phyloP scores from a whole-genome alignment of 2,888 invertebrate species.

The Camponotus fellah region DNA sequence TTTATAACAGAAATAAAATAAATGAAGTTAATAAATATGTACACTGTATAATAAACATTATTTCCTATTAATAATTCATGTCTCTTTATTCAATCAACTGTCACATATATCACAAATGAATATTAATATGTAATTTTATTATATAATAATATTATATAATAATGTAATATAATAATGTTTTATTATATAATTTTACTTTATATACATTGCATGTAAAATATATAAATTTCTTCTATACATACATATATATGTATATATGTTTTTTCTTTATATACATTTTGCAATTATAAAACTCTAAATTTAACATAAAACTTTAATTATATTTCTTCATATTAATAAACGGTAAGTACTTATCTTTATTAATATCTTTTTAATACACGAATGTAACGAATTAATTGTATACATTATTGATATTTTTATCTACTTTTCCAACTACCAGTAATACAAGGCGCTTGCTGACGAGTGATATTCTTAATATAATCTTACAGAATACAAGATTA shows the following conservation, averaged over 20 bases:
- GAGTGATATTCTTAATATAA: not conserved
- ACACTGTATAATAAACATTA: conserved; percentile 86
- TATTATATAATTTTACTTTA: not conserved
- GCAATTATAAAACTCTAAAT: not conserved
- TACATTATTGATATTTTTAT: not conserved
- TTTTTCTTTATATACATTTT: not conserved
- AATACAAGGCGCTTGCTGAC: conserved; percentile 1
- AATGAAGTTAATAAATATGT: conserved; percentile 86
- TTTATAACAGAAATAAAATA: conserved; percentile 86
- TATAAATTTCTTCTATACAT: not conserved
- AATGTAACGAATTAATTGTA: not conserved
- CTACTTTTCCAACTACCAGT: conserved; percentile 6
- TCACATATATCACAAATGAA: not conserved
- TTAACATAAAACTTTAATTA: no score
- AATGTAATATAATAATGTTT: no score
- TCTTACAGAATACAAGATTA: not conserved
- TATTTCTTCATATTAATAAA: not conserved
- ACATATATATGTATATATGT: not conserved
- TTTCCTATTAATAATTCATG: conserved; percentile 85
- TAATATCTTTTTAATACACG: not conserved
- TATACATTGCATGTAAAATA: not conserved
- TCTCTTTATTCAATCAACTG: conserved; percentile 57
- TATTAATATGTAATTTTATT: conserved; percentile 1
- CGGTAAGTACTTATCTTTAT: no score
- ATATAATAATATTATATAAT: no score